These are phyloP conservation scores for Daboia siamensis DNA, from an alignment of 2,113 vertebrate genomes.

Conservation along the genomic window DNA sequence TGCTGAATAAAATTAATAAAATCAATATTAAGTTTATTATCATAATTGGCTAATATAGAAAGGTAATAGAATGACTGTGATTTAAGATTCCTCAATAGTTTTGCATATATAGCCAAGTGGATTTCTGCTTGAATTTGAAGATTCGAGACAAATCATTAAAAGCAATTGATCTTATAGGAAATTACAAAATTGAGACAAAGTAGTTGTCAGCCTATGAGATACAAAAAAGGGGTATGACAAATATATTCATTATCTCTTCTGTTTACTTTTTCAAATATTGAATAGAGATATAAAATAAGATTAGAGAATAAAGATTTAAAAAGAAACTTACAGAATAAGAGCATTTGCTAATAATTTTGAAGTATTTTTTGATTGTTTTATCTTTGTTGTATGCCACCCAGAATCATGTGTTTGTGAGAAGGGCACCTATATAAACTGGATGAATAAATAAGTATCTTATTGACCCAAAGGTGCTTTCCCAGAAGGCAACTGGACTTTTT, in stretches of 20 bases:
- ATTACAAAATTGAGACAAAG: not conserved
- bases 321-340: not conserved
- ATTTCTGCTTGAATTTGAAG: conserved; percentile 6
- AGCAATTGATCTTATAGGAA: not conserved
- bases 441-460: not conserved
- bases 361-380: no score
- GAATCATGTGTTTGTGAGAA: not conserved
- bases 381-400: not conserved
- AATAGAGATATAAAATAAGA: not conserved
- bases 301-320: not conserved
- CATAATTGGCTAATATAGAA: not conserved
- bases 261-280: not conserved
- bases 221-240: no score
- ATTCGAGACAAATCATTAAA: not conserved
- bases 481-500: not conserved
- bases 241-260: no score
- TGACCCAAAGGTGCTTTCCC: not conserved
- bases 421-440: not conserved
- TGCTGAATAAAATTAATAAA: not conserved
- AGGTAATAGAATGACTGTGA: not conserved
- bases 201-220: not conserved
- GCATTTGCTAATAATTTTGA: not conserved
- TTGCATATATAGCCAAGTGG: not conserved
- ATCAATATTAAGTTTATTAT: not conserved
- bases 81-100: not conserved